These are phyloP conservation scores for Ectropis crepuscularia DNA, from an alignment of 2,888 invertebrate species.

Conservation along the genomic window DNA sequence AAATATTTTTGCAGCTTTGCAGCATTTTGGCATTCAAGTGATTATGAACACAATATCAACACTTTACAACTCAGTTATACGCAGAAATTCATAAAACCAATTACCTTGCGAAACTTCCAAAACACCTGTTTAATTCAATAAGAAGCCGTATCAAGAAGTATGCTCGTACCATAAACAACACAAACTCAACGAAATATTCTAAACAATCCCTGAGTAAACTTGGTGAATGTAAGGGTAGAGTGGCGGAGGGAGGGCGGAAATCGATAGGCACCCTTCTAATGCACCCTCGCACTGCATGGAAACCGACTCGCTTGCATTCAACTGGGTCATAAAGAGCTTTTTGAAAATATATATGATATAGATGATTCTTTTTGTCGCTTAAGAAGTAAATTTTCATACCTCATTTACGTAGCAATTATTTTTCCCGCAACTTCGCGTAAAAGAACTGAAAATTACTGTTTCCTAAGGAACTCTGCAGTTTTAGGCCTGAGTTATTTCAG, in stretches of 20 bases:
- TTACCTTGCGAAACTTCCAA: slow-evolving; percentile 13
- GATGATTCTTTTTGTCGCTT: not conserved
- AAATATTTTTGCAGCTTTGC: too few species aligned
- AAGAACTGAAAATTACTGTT: too few species aligned
- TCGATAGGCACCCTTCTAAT: slow-evolving; percentile 82
- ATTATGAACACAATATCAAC: too few species aligned
- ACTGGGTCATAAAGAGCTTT: slow-evolving; percentile 40
- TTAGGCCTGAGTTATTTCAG: too few species aligned
- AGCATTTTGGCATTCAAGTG: too few species aligned
- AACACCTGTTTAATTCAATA: slow-evolving; percentile 23
- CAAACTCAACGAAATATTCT: slow-evolving; percentile 25
- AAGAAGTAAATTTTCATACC: not conserved
- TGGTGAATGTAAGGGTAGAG: slow-evolving; percentile 69
- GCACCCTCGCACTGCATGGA: slow-evolving; percentile 66
- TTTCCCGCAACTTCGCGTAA: too few species aligned
- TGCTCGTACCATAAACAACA: slow-evolving; percentile 22
- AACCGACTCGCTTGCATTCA: slow-evolving; percentile 46
- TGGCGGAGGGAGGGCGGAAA: slow-evolving; percentile 64
- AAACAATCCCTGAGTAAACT: slow-evolving; percentile 53
- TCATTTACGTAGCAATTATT: too few species aligned
- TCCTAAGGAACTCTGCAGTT: too few species aligned
- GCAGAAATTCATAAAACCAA: slow-evolving; percentile 11
- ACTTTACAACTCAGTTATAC: not conserved
- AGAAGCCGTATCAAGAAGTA: slow-evolving; percentile 23
- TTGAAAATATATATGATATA: not conserved